Evolutionary conservation across 2,888 invertebrate genomes (phyloP), one percentile per base, ranked within the genome.

Genomic region (Liopterus haemorrhoidalis): DNA sequence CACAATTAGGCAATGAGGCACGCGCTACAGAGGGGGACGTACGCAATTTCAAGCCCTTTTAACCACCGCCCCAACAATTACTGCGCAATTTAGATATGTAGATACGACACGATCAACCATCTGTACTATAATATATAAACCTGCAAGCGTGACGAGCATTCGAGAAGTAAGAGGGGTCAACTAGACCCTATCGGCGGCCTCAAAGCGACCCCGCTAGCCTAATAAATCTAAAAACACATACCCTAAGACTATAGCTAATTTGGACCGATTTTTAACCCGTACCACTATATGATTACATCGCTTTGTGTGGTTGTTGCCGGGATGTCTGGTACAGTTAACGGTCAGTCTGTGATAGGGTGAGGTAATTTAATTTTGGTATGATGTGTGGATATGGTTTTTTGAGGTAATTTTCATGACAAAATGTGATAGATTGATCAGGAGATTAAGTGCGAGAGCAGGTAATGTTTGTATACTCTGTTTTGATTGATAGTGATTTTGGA

Each of bases 21-120:
- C 45, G 45, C 19, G 12, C 33, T 15, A 11, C 18, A 32, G n/a
- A 4, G 8, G 32, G 41, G 32, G 32, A 30, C 31, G 22, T 14
- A 33, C 20, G 27, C 68, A 67, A 68, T 68, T 68, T 68, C 68
- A 68, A 67, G 68, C 68, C 64, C 68, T 67, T 66, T 68, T 68
- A 68, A 66, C 62, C 68, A 66, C 66, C 64, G 62, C 61, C 58
- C 59, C 63, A 66, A 39, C 67, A 67, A 68, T 68, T 68, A 67
- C 65, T 61, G 54, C 50, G 59, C 65, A 67, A 68, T 67, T 68
- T 68, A 67, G 68, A 67, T 68, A 64, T 63, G 65, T 65, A 68
- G 45, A 45, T 39, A 45, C 18, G 31, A 15, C n/a, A 11, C 32
- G 32, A 22, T 20, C 19, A 33, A 32, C 4, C 28, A 28, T 15